Conservation (phyloP, 2,113 vertebrate species). For the Gymnocephalus cernua region DNA sequence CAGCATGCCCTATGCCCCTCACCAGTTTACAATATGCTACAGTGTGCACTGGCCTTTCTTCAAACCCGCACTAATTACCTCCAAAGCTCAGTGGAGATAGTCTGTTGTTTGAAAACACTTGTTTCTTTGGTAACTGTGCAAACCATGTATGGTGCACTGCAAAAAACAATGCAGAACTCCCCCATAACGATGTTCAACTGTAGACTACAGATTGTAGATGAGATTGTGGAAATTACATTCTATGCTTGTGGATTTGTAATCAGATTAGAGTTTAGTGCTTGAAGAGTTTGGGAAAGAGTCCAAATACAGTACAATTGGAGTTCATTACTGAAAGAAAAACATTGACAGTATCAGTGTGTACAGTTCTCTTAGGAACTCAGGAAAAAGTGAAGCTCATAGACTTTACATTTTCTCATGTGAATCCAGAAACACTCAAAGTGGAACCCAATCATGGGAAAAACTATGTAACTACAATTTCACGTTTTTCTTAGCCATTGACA, state of each 20-base stretch:
- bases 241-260: conserved; percentile 26
- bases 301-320: conserved; percentile 41
- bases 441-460: neutral
- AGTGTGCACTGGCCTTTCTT: conserved; percentile 49
- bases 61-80: conserved; percentile 67
- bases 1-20: conserved; percentile 31
- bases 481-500: neutral
- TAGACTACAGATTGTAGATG: conserved; percentile 41
- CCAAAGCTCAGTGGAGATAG: conserved; percentile 38
- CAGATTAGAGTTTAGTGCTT: conserved; percentile 30
- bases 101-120: conserved; percentile 66
- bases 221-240: conserved; percentile 56
- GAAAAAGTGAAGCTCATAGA: conserved; percentile 1
- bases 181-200: conserved; percentile 28
- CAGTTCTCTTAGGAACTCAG: neutral
- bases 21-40: conserved; percentile 41
- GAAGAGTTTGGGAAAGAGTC: conserved; percentile 46
- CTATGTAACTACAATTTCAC: neutral
- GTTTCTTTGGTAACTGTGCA: conserved; percentile 69
- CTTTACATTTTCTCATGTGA: neutral
- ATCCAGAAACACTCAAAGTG: conserved; percentile 9
- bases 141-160: conserved; percentile 36
- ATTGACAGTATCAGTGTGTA: conserved; percentile 8
- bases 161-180: conserved; percentile 35
- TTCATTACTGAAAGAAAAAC: conserved; percentile 30